Percentiles rank a stretch among this genome's conserved stretches.
These are phyloP conservation scores for Frankliniella fusca DNA, from an alignment of 2,888 invertebrate genomes.

Conservation along the genomic window DNA sequence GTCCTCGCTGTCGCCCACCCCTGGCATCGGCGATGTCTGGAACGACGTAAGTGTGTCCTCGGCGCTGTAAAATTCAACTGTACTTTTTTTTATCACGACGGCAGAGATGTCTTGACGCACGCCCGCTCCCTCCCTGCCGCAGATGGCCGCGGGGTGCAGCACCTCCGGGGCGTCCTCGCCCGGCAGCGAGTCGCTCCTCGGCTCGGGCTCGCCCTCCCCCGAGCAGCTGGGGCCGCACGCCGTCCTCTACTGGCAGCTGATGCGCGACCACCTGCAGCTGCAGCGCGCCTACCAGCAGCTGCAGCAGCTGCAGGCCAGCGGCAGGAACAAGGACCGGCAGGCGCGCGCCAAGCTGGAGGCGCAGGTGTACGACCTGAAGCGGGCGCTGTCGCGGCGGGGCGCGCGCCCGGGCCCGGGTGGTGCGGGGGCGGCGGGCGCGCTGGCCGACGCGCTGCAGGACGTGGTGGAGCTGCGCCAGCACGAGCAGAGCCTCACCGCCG, in stretches of 20 bases:
- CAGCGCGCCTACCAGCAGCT: conserved; percentile 39
- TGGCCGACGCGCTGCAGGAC: conserved; percentile 20
- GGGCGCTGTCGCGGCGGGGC: not conserved
- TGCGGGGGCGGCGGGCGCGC: not conserved
- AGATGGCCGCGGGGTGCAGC: conserved; percentile 10
- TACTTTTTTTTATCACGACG: not conserved
- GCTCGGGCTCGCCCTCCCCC: not conserved
- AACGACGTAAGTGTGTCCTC: not conserved
- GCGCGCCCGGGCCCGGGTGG: not conserved
- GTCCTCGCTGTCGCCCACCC: conserved; percentile 13
- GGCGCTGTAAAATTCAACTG: too few species aligned
- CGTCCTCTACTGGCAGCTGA: conserved; percentile 39
- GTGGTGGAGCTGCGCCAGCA: conserved; percentile 36
- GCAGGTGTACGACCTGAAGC: conserved; percentile 25
- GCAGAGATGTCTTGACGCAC: not conserved
- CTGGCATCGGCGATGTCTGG: conserved; percentile 21
- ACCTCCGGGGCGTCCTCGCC: conserved; percentile 1
- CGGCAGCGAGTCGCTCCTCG: not conserved
- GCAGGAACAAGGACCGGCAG: conserved; percentile 32
- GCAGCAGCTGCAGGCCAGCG: conserved; percentile 38
- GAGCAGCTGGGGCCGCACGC: conserved; percentile 10
- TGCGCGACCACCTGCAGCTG: conserved; percentile 41
- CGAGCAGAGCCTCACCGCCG: conserved; percentile 54
- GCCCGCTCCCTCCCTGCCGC: not conserved
- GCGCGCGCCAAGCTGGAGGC: conserved; percentile 16